phyloP scores from a whole-genome alignment of 2,797 vertebrate species.

The Rhynchotus rufescens region DNA sequence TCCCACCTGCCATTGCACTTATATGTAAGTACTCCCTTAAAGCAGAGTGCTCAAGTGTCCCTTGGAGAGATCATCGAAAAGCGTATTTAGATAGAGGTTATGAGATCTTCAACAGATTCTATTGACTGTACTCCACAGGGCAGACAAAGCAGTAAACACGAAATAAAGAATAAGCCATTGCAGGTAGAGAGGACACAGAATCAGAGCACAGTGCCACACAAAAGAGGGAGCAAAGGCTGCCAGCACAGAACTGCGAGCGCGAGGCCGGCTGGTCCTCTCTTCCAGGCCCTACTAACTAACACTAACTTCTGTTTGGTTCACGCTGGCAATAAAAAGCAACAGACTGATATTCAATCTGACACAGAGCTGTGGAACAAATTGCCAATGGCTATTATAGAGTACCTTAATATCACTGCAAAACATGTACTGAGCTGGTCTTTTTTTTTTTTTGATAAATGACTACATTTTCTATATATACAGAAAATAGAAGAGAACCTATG shows the following conservation, averaged over 20 bases:
- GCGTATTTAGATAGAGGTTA: neutral
- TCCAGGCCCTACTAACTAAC: neutral
- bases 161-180: neutral
- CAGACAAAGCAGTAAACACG: neutral
- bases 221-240: neutral
- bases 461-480: neutral
- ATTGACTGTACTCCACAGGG: neutral
- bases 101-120: neutral
- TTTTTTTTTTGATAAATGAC: neutral
- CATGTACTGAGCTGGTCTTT: neutral
- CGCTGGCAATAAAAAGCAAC: neutral
- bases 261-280: neutral
- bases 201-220: neutral
- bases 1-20: constrained; percentile 44
- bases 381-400: neutral
- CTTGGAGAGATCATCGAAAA: neutral
- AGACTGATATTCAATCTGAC: neutral
- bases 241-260: neutral
- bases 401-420: neutral
- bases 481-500: neutral
- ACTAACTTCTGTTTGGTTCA: neutral
- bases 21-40: neutral
- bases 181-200: neutral
- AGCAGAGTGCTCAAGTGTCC: neutral
- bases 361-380: neutral